phyloP scores from a whole-genome alignment of 2,888 invertebrate species.

The Volucella inanis region DNA sequence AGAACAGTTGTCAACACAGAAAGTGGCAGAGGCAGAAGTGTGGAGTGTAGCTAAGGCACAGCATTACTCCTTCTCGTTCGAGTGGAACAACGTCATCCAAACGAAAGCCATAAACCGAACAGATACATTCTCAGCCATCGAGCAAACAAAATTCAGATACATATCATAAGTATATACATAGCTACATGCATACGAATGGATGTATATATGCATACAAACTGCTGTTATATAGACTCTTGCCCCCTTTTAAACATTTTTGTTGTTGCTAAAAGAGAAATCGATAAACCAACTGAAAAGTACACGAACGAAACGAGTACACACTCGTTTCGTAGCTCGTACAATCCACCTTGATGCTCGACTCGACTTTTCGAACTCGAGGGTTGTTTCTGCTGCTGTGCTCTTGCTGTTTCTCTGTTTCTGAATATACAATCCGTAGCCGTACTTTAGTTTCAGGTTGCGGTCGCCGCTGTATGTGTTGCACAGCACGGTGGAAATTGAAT shows the following conservation, averaged over 20 bases:
- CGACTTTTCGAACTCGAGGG: slow-evolving; percentile 49
- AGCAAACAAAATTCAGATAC: not conserved
- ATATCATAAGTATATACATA: slow-evolving; percentile 1
- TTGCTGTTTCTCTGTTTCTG: not conserved
- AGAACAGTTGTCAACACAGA: slow-evolving; percentile 24
- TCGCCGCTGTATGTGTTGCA: slow-evolving; percentile 30
- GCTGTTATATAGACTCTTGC: slow-evolving; percentile 32
- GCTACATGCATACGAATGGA: slow-evolving; percentile 17
- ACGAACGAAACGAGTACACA: no score
- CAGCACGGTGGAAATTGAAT: not conserved
- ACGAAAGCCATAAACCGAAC: slow-evolving; percentile 36
- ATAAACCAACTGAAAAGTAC: slow-evolving; percentile 17
- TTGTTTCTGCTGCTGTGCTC: slow-evolving; percentile 38
- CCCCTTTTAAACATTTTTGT: not conserved
- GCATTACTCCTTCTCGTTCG: slow-evolving; percentile 4
- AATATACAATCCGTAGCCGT: not conserved
- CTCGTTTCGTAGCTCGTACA: not conserved
- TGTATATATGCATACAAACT: slow-evolving; percentile 14
- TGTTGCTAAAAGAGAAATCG: slow-evolving; percentile 58
- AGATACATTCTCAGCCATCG: slow-evolving; percentile 23
- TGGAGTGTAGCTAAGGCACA: no score
- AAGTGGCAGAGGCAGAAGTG: slow-evolving; percentile 4
- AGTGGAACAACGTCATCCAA: slow-evolving; percentile 29
- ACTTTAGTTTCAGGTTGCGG: slow-evolving; percentile 37
- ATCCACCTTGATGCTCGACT: slow-evolving; percentile 24